Evolutionary conservation across 37 sponge, comb jelly and placozoan species (phyloP).

Genomic region (Cliona cf. orientalis): DNA sequence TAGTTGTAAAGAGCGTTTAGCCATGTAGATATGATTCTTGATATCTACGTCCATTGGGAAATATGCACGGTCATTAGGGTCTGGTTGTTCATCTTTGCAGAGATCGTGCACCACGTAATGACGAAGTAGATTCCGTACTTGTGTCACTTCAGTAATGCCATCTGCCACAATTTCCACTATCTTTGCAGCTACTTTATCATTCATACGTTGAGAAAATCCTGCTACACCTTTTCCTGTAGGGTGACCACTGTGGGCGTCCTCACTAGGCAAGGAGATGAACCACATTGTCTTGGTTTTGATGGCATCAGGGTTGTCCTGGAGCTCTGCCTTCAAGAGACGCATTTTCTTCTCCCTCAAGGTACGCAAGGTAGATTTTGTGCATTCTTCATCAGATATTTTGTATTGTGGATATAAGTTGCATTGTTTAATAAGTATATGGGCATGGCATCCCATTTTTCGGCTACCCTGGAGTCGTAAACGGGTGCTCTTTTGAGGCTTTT

Average conservation of each 20-base stretch:
- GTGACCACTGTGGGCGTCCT: slow-evolving; percentile 40
- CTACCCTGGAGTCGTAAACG: slow-evolving; percentile 13
- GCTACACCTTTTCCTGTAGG: slow-evolving; percentile 4
- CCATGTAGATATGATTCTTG: slow-evolving; percentile 32
- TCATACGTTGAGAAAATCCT: slow-evolving; percentile 34
- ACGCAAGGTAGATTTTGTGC: no score
- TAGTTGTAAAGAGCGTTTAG: slow-evolving; percentile 27
- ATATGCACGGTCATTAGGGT: not conserved
- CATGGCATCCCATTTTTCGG: slow-evolving; percentile 30
- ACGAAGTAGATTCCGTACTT: not conserved
- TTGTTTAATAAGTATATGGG: not conserved
- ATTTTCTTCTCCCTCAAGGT: not conserved
- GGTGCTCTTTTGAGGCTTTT: not conserved
- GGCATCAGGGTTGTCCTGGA: not conserved
- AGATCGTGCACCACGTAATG: not conserved
- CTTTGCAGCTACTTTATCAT: slow-evolving; percentile 15
- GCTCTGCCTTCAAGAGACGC: not conserved
- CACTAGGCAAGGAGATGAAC: slow-evolving; percentile 20
- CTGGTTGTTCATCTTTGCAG: not conserved
- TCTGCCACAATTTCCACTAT: slow-evolving; percentile 11
- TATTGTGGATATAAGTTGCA: slow-evolving; percentile 12
- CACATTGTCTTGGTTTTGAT: not conserved
- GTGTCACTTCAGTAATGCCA: slow-evolving; percentile 9
- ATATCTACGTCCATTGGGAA: slow-evolving; percentile 20
- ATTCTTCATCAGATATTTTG: no score